A percentile compares a stretch with the other conserved stretches of the same genome.
phyloP scores from a whole-genome alignment of 2,797 vertebrate species.

The Anabas testudineus region DNA sequence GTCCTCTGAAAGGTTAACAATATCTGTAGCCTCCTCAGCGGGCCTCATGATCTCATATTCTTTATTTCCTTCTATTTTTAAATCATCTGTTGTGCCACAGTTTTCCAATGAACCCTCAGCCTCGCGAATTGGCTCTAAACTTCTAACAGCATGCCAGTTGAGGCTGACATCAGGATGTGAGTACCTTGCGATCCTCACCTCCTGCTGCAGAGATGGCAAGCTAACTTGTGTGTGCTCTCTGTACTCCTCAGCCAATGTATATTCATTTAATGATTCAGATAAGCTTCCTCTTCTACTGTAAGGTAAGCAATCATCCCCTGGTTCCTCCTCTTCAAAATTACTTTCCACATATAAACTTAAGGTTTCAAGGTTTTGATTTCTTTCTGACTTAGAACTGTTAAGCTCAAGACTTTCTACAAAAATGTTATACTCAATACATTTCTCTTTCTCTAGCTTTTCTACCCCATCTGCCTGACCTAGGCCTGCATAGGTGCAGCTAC shows the following conservation, averaged over 20 bases:
- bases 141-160: conserved; percentile 46
- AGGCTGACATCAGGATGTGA: conserved; percentile 52
- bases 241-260: conserved; percentile 13
- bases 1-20: conserved; percentile 26
- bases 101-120: conserved; percentile 55
- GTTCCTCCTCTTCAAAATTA: conserved; percentile 19
- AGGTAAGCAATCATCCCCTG: conserved; percentile 20
- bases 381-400: conserved; percentile 12
- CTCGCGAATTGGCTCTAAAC: conserved; percentile 75
- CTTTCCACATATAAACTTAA: conserved; percentile 38
- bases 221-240: conserved; percentile 15
- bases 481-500: conserved; percentile 22
- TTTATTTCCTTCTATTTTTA: conserved; percentile 23
- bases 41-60: conserved; percentile 48
- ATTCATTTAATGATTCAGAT: conserved; percentile 22
- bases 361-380: conserved; percentile 19
- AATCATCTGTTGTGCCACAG: conserved; percentile 28
- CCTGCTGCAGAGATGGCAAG: conserved; percentile 35
- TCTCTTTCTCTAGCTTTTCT: conserved; percentile 23
- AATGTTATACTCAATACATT: background rate
- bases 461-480: conserved; percentile 26
- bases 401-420: conserved; percentile 14
- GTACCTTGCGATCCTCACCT: conserved; percentile 24
- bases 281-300: conserved; percentile 15
- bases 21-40: conserved; percentile 28